Base-by-base conservation (phyloP, 92 coral and sea anemone genomes). In the Isaurus tuberculatus region DNA sequence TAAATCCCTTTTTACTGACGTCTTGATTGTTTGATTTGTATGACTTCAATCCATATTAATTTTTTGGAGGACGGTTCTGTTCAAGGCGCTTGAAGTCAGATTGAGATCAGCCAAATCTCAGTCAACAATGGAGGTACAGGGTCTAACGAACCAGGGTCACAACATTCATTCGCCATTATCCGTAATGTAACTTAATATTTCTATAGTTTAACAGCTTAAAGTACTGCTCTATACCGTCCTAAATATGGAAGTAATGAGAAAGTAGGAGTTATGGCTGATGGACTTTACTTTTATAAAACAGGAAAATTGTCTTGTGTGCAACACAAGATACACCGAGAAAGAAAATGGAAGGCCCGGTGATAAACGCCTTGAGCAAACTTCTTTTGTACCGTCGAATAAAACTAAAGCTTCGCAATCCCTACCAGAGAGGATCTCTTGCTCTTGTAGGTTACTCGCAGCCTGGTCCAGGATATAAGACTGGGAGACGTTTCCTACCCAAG, bases 401-500 rank as follows among this genome's bases (percentile, higher is more conserved):
- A 23, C 36, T 23, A 37, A 77, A 55, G 36, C 82, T 77, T 5
- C 69, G 70, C 31, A 34, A 3, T 51, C 69, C 82, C 32, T 20
- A 22, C 1, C 13, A 22, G 51, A 67, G 69, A 1, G 82, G 82
- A 58, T 22, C 82, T 5, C 22, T 77, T 22, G 70, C 69, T 33
- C 55, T 77, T 7, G 53, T 22, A 10, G 82, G 82, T 60, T 77
- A 34, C 31, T 60, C 82, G 6, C 30, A 60, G 15, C 23, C 6
- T 77, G 51, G 82, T 55, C 28, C 49, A 10, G 14, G 34, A 22
- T 11, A 28, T 19, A 32, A 14, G 19, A 57, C 65, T 23, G 82
- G 82, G 19, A 77, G 82, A 27, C 82, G 82, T 36, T 77, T 77
- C 70, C 3, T 1, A 65, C 82, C 82, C 4, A 77, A 22, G 49